Conservation (phyloP, 2,797 vertebrate genomes). For the Florisuga fusca region DNA sequence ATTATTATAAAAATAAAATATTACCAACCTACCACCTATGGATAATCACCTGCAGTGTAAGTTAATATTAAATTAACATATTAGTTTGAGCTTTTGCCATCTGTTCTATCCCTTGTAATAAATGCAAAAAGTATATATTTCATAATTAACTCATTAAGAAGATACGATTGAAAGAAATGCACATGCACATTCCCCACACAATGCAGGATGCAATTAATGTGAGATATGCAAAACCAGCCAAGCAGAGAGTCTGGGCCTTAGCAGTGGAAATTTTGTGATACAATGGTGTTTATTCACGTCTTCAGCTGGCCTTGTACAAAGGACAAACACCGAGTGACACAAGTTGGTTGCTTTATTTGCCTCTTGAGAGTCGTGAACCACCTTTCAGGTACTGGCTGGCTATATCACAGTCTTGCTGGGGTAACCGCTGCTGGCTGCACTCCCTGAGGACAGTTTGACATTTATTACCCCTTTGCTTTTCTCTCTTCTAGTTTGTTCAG, state of each 20-base stretch:
- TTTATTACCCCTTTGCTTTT: background rate
- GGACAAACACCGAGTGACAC: background rate
- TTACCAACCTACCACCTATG: conserved; percentile 6
- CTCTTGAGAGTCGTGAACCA: accelerated
- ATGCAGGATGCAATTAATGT: background rate
- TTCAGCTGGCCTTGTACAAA: background rate
- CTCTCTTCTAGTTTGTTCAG: background rate
- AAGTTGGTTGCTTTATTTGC: background rate
- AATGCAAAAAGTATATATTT: conserved; percentile 50
- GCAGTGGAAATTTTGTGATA: background rate
- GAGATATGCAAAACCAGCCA: background rate
- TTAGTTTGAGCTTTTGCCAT: conserved; percentile 59
- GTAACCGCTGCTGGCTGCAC: background rate
- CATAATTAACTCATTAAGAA: conserved; percentile 60
- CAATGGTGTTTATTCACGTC: background rate
- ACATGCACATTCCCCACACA: background rate
- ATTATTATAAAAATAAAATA: conserved; percentile 42
- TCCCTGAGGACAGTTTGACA: background rate
- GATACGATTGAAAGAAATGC: conserved; percentile 52
- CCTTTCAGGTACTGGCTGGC: background rate
- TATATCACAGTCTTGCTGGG: accelerated
- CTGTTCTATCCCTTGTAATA: conserved; percentile 51
- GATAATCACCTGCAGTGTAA: conserved; percentile 44
- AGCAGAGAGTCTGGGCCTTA: background rate
- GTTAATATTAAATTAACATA: conserved; percentile 53